phyloP scores from a whole-genome alignment of 2,113 vertebrate species.

The Neolamprologus hecqui region DNA sequence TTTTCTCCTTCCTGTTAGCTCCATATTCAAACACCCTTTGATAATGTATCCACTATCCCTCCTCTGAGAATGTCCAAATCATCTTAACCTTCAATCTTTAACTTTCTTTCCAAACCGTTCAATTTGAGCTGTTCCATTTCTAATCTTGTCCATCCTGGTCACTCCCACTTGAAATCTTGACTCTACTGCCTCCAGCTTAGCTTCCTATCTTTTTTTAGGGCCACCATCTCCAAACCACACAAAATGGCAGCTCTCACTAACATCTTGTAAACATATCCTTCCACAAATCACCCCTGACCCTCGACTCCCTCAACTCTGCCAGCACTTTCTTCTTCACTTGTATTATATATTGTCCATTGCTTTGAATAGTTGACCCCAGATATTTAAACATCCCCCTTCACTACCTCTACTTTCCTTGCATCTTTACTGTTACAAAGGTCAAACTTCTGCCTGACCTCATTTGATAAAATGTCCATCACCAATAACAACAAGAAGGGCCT shows the following conservation, averaged over 20 bases:
- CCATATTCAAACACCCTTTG: neutral
- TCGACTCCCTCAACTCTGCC: neutral
- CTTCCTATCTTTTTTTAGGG: rapidly evolving
- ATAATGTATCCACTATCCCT: neutral
- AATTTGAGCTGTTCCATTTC: neutral
- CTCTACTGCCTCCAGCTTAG: neutral
- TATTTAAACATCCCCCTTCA: neutral
- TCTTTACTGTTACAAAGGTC: neutral
- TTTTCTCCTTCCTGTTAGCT: neutral
- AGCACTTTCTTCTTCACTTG: neutral
- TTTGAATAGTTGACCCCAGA: neutral
- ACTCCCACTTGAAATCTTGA: neutral
- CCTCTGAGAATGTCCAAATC: neutral
- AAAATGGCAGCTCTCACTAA: neutral
- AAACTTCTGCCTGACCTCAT: neutral
- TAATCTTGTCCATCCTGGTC: neutral
- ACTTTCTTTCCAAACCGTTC: neutral
- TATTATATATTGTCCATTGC: neutral
- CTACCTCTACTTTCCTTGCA: neutral
- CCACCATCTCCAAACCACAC: neutral
- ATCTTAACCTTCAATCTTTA: neutral
- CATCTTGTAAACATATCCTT: neutral
- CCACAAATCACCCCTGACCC: neutral
- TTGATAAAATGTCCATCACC: neutral
- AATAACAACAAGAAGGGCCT: neutral